These are phyloP conservation scores for Acrobasis suavella DNA, from an alignment of 2,888 invertebrate genomes.

Conservation along the genomic window DNA sequence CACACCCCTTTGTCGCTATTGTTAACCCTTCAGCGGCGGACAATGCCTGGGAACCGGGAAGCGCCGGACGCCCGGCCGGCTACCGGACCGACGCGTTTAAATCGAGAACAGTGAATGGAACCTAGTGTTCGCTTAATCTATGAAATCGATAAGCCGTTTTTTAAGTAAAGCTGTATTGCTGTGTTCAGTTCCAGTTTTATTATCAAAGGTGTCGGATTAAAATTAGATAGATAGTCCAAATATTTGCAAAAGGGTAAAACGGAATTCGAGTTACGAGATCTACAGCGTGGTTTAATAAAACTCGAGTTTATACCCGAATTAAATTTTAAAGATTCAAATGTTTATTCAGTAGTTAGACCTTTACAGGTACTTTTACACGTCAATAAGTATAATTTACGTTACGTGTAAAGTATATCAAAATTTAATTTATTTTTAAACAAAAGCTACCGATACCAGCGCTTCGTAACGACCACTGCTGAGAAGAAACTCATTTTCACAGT, in stretches of 20 bases:
- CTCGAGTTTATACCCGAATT: too few species aligned
- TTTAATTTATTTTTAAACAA: too few species aligned
- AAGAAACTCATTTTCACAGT: too few species aligned
- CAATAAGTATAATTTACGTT: too few species aligned
- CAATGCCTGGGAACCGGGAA: conserved; percentile 79
- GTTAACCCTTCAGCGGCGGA: conserved; percentile 68
- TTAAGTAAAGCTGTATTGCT: neutral
- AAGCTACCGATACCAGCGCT: too few species aligned
- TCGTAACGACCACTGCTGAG: too few species aligned
- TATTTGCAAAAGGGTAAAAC: neutral
- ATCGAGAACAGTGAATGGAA: conserved; percentile 46
- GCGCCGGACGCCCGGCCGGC: conserved; percentile 51
- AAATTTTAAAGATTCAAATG: too few species aligned
- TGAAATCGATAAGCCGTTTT: conserved; percentile 18
- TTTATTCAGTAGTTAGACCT: too few species aligned
- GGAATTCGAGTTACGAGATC: neutral
- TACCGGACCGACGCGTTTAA: conserved; percentile 58
- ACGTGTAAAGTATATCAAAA: too few species aligned
- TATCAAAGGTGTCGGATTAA: neutral
- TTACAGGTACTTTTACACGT: too few species aligned
- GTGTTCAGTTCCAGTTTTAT: neutral
- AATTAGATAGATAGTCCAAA: neutral
- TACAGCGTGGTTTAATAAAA: too few species aligned
- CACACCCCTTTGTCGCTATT: conserved; percentile 76
- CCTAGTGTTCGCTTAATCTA: conserved; percentile 39